Evolutionary conservation across 1,140 invertebrate species (phyloP), one percentile per base, ranked within the genome.

Genomic region (Lordiphosa clarofinis): DNA sequence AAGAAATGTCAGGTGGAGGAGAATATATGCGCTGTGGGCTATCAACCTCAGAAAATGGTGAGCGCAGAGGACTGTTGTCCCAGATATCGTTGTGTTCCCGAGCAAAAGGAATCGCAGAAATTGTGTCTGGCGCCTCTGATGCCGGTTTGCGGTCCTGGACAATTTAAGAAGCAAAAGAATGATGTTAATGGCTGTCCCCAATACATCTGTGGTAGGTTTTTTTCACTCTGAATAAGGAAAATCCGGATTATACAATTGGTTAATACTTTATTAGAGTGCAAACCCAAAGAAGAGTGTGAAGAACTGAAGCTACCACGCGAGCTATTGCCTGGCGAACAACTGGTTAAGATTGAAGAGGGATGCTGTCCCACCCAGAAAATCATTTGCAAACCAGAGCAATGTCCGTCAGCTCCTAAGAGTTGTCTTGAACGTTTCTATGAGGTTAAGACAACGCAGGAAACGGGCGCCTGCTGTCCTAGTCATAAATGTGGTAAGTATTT

Each of bases 71-170:
- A 92, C 36, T 96, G 95, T 88, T 96, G 95, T 70, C 90, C 92
- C 1, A 91, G 92, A 43, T 93, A 93, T 72, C 75, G 92, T 10
- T 95, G 94, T 71, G 91, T 92, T 37, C 90, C 91, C 0, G 90
- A 91, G 66, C 89, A 91, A 1, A 91, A 90, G 11, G 62, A 74
- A 7, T 81, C 75, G 4, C 58, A 79, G n/a, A 89, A 89, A 10
- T 4, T 61, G 1, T 95, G 94, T 70, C 89, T 92, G 15, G 90
- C 93, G 19, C 90, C 92, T 0, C 90, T 92, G 58, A 91, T 93
- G 78, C 91, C 93, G n/a, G 87, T 91, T 10, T 95, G 94, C 70
- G 93, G 93, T 2, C 92, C 90, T 56, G 94, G 92, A 1, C 94
- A 95, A 84, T 89, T 90, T 1, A 90, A 93, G 54, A 94, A 95